These are phyloP conservation scores for Takifugu rubripes DNA, from an alignment of 2,797 vertebrate genomes.

Conservation along the genomic window DNA sequence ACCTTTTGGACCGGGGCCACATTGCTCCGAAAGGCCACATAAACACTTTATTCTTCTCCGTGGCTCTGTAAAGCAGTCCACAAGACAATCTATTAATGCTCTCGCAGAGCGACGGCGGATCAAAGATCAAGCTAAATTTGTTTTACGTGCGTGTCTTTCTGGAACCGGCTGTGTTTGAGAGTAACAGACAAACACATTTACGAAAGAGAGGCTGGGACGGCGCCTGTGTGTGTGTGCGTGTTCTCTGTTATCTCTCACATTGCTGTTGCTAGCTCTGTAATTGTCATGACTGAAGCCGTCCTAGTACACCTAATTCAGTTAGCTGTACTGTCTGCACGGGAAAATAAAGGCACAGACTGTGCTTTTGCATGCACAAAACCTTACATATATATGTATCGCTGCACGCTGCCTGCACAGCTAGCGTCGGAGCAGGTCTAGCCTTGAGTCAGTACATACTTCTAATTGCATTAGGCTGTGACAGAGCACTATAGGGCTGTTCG, in stretches of 20 bases:
- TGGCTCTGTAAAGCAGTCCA: constrained; percentile 57
- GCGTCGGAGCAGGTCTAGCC: constrained; percentile 25
- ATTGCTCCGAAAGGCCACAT: constrained; percentile 53
- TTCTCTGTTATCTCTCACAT: constrained; percentile 5
- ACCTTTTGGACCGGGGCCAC: constrained; percentile 45
- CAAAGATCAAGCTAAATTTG: constrained; percentile 28
- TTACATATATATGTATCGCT: constrained; percentile 5
- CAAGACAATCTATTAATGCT: constrained; percentile 57
- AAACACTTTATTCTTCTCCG: constrained; percentile 52
- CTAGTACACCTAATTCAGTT: constrained; percentile 2
- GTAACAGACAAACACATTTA: constrained; percentile 1
- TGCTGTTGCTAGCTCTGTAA: constrained; percentile 13
- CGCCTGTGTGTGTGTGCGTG: neutral
- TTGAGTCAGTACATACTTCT: constrained; percentile 39
- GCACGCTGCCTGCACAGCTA: constrained; percentile 14
- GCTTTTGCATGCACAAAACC: neutral
- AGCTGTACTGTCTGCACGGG: constrained; percentile 11
- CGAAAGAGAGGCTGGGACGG: neutral
- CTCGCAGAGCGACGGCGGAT: constrained; percentile 27
- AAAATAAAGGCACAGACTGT: neutral
- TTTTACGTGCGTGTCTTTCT: constrained; percentile 20
- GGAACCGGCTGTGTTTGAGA: constrained; percentile 6
- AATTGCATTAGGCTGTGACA: constrained; percentile 62
- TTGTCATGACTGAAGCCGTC: constrained; percentile 7
- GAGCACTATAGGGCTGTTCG: constrained; percentile 46